These are phyloP conservation scores for Chloropsis hardwickii DNA, from an alignment of 2,113 vertebrate species.

Conservation along the genomic window DNA sequence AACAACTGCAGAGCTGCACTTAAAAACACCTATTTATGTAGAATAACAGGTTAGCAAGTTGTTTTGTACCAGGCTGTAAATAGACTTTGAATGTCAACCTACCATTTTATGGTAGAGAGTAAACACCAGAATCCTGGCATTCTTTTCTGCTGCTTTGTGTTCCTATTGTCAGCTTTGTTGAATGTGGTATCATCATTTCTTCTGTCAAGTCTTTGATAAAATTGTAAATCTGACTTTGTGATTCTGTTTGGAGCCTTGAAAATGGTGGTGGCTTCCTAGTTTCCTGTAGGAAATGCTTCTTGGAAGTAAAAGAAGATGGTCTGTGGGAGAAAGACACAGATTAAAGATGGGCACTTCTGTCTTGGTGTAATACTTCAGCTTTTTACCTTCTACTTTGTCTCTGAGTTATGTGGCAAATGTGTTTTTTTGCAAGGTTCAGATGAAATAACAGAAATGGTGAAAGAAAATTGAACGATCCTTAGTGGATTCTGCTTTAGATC, in stretches of 20 bases:
- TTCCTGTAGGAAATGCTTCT: neutral
- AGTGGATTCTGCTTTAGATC: neutral
- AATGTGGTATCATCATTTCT: neutral
- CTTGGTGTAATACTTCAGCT: neutral
- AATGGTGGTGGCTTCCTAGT: neutral
- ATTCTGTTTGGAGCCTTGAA: neutral
- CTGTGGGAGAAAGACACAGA: neutral
- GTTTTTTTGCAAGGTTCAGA: neutral
- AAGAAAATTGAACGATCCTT: neutral
- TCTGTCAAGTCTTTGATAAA: neutral
- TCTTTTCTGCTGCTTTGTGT: neutral
- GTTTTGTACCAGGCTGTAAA: neutral
- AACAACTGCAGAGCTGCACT: conserved; percentile 1
- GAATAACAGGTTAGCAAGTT: neutral
- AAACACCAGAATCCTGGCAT: neutral
- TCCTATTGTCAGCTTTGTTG: neutral
- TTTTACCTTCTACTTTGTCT: neutral
- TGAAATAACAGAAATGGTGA: neutral
- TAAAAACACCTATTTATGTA: neutral
- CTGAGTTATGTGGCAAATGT: neutral
- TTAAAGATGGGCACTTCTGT: neutral
- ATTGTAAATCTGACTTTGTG: neutral
- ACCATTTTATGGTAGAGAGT: neutral
- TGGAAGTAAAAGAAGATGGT: neutral
- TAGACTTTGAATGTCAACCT: neutral